Base-by-base conservation (phyloP, 2,888 invertebrate genomes). In the Oeneis ivallda region DNA sequence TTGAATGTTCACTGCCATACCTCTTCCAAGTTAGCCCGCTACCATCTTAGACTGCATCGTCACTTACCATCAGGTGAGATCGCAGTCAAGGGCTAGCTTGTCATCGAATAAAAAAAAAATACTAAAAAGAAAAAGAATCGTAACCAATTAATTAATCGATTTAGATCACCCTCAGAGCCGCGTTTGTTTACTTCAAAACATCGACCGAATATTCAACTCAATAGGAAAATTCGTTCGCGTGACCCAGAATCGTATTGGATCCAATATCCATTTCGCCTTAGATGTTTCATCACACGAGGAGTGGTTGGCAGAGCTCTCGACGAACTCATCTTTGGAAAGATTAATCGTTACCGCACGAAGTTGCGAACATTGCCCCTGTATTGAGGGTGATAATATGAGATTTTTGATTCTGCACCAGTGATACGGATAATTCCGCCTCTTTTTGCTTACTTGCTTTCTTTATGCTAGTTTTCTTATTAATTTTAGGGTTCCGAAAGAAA, bases 321-420 rank as follows among this genome's bases (percentile, higher is more conserved):
- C 59, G 59, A 64, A 52, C 61, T 66, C 62, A 59, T 59, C 62
- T 65, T 59, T 66, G 66, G 57, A 64, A 69, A 66, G 68, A 69
- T 66, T 69, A 69, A 69, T 69, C 59, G 63, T 54, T 57, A 58
- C 61, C 59, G 61, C 45, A 49, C 57, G 58, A 49, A 43, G 63
- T 56, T 56, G 37, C 62, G 65, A 62, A 11, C 45, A 34, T 43
- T 49, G 39, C 9, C 10, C n/a, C 17, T 45, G 39, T 15, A 56
- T 63, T 58, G 34, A 34, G 15, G 10, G 58, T 19, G 26, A 58
- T 58, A 58, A 58, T 58, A 58, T 34, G 56, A 56, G 19, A 39
- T 56, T 15, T 56, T 53, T 19, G 41, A 15, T 8, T 10, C 17
- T 41, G 9, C 26, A 26, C 10, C 17, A 17, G 15, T 47, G 2